Percentiles rank a stretch among this genome's conserved stretches.
phyloP scores from a whole-genome alignment of 2,888 invertebrate genomes.

The Rhaphigaster nebulosa region DNA sequence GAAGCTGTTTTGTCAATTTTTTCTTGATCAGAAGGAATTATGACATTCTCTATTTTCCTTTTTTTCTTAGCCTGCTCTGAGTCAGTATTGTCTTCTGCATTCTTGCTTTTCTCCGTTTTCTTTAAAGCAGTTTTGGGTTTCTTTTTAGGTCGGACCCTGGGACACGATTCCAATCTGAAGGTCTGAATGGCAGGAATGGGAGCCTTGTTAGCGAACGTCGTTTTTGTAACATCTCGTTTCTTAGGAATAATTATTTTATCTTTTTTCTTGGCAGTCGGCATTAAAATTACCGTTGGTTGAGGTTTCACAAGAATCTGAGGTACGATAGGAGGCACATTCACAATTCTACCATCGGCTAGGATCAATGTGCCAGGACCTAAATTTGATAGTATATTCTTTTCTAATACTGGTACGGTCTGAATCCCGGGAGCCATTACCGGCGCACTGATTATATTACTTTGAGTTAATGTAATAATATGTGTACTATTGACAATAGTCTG shows the following conservation, averaged over 20 bases:
- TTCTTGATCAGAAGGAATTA: slow-evolving; percentile 60
- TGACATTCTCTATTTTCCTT: slow-evolving; percentile 59
- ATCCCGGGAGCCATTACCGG: slow-evolving; percentile 52
- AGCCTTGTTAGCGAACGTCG: slow-evolving; percentile 67
- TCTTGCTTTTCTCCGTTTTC: slow-evolving; percentile 23
- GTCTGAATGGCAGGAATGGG: slow-evolving; percentile 67
- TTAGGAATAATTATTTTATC: slow-evolving; percentile 65
- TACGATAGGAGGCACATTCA: slow-evolving; percentile 63
- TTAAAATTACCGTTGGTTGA: slow-evolving; percentile 65
- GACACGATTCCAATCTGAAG: slow-evolving; percentile 59
- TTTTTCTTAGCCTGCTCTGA: slow-evolving; percentile 59
- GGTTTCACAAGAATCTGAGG: slow-evolving; percentile 63
- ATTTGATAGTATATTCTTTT: slow-evolving; percentile 60
- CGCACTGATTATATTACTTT: slow-evolving; percentile 34
- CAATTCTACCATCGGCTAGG: slow-evolving; percentile 63
- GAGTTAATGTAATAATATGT: slow-evolving; percentile 3
- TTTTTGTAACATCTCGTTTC: slow-evolving; percentile 65
- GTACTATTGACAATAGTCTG: slow-evolving; percentile 53
- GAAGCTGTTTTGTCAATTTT: slow-evolving; percentile 49
- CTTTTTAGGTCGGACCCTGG: slow-evolving; percentile 58
- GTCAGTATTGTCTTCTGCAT: not conserved
- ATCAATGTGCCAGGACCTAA: slow-evolving; percentile 64
- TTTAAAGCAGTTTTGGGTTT: slow-evolving; percentile 47
- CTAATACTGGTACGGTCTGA: slow-evolving; percentile 52
- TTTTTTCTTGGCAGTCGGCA: slow-evolving; percentile 64